Base-by-base conservation (phyloP, 2,888 invertebrate genomes). In the Epinotia brunnichana region DNA sequence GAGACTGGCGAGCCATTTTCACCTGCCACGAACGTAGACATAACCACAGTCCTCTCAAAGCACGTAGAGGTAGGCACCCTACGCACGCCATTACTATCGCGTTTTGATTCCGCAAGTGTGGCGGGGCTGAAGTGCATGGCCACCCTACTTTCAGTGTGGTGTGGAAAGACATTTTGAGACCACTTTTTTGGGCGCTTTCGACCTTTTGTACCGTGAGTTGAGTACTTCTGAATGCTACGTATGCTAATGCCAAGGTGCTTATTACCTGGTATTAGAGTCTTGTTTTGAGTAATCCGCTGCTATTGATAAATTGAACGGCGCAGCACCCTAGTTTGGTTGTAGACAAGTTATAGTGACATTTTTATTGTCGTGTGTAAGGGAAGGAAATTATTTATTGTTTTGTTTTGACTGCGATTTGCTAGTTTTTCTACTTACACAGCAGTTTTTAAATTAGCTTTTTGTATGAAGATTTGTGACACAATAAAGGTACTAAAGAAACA, bases 91-190 rank as follows among this genome's bases (percentile, higher is more conserved):
- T 72, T 72, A 67, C 67, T 53, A 60, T 60, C 71, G 21, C 66
- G 71, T 74, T 72, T 59, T 61, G 74, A 74, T 71, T 66, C 68
- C 57, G 54, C 70, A 68, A 74, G 74, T 70, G 60, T 62, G 73
- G 60, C 67, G 60, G 19, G 69, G 53, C 66, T 62, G 29, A 15
- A 67, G 74, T 44, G 71, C 68, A 69, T 64, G n/a, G 71, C 60
- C 71, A 67, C 71, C 61, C 70, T 66, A 70, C 39, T 17, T 4
- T n/a, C 15, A 67, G 9, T 51, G n/a, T n/a, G 35, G 9, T 51
- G n/a, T n/a, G 35, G 66, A 72, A 72, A n/a, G 67, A 67, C 54
- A 13, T 61, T 67, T 24, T 61, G 44, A 29, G 10, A 0, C 21
- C 1, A 7, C 10, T n/a, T 54, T 17, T 21, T 9, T 13, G n/a